Conservation (phyloP, 1,140 invertebrate species). For the Apis laboriosa region DNA sequence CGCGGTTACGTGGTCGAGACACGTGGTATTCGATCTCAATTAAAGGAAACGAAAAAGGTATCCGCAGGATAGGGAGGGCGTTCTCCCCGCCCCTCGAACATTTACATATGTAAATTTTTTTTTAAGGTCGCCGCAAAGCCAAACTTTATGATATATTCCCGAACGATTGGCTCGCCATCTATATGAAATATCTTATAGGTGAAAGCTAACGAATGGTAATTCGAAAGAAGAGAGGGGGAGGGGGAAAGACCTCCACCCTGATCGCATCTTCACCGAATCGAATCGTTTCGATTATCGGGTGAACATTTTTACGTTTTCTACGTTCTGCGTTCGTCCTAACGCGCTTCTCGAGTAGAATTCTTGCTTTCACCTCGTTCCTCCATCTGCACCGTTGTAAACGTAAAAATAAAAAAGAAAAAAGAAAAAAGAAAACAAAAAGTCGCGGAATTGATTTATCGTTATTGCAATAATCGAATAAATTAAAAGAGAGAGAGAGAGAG, state of each 20-base stretch:
- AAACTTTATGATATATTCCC: conserved; percentile 23
- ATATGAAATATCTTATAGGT: not conserved
- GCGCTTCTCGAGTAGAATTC: too few relatives aligned
- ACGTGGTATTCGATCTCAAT: conserved; percentile 36
- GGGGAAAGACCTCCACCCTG: not conserved
- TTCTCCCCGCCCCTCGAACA: not conserved
- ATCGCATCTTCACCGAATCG: not conserved
- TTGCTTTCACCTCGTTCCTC: not conserved
- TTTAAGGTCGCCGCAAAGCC: not conserved
- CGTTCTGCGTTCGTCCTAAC: too few relatives aligned
- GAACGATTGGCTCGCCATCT: not conserved
- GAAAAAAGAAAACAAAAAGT: too few relatives aligned
- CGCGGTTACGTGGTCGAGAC: conserved; percentile 26
- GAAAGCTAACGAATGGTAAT: conserved; percentile 36
- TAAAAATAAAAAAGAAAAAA: too few relatives aligned
- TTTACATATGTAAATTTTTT: conserved; percentile 43
- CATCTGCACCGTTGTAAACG: too few relatives aligned
- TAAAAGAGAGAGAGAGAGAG: too few relatives aligned
- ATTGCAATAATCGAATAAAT: too few relatives aligned
- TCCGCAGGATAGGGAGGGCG: conserved; percentile 14
- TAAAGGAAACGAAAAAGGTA: conserved; percentile 40
- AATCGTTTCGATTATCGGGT: not conserved
- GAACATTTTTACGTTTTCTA: not conserved
- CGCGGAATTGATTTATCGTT: not conserved
- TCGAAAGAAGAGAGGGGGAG: not conserved